Evolutionary conservation across 92 coral and sea anemone genomes (phyloP).

Genomic region (Actinernus sp.): DNA sequence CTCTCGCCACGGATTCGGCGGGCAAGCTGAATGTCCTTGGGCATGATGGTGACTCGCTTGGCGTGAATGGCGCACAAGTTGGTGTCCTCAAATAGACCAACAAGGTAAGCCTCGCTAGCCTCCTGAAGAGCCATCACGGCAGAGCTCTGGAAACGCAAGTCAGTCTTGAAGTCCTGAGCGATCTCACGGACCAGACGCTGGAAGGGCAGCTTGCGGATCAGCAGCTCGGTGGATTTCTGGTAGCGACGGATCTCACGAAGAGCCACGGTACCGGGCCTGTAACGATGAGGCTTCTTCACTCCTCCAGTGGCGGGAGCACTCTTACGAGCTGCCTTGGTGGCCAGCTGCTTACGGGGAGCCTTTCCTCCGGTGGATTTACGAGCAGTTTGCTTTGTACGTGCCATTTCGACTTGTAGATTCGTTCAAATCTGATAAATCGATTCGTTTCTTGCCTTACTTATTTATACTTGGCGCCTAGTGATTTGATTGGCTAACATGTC

Average conservation of each 20-base stretch:
- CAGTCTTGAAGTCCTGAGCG: constrained; percentile 82
- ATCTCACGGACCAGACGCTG: constrained; percentile 82
- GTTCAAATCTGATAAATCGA: too few species aligned
- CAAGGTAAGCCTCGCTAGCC: constrained; percentile 70
- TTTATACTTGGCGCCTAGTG: too few species aligned
- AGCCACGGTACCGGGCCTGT: constrained; percentile 99
- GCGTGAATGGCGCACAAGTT: constrained; percentile 77
- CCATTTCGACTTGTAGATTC: too few species aligned
- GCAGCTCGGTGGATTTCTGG: constrained; percentile 81
- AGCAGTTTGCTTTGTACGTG: constrained; percentile 99
- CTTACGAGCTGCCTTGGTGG: constrained; percentile 98
- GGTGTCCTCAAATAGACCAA: constrained; percentile 77
- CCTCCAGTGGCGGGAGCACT: constrained; percentile 99
- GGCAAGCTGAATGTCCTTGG: constrained; percentile 85
- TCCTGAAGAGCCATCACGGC: constrained; percentile 75
- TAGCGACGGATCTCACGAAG: constrained; percentile 92
- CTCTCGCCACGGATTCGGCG: constrained; percentile 76
- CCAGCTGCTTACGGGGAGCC: constrained; percentile 98
- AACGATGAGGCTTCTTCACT: constrained; percentile 98
- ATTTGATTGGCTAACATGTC: too few species aligned
- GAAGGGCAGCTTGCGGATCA: constrained; percentile 88
- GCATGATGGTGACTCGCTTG: constrained; percentile 81
- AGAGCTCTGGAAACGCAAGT: constrained; percentile 71
- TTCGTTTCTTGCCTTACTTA: too few species aligned
- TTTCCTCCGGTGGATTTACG: constrained; percentile 99